Base-by-base conservation (phyloP, 2,113 vertebrate species). In the Rhinopomastus cyanomelas region DNA sequence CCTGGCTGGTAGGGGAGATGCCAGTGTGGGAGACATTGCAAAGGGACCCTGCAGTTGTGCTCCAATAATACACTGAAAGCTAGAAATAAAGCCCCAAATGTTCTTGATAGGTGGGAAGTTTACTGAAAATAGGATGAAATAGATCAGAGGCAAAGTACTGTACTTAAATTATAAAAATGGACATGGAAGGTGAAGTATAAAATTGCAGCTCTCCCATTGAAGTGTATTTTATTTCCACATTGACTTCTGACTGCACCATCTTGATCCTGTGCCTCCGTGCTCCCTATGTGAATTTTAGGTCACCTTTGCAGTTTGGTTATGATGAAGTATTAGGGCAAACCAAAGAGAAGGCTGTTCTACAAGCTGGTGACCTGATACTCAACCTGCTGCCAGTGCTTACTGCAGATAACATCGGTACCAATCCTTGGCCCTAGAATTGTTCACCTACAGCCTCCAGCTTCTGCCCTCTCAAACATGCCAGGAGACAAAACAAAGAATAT, bases 381-480 rank as follows among this genome's bases (percentile, higher is more conserved):
- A 85, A 34, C 23, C 56, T 37, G 23, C 55, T 87, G 64, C 29
- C 75, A 83, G 0, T 16, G 20, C 26, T 51, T 57, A 59, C 42
- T 49, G 39, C 34, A 92, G 49, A 14, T 46, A 91, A 60, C 15
- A 36, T 53, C 34, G 64, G 5, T 6, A 57, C 27, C 20, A 85
- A 51, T 39, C 42, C 30, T 60, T 66, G 17, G 51, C 30, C 56
- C 56, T 44, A 6, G 5, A 37, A 22, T 16, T n/a, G 48, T 72
- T 81, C 46, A 87, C 55, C 15, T 78, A 53, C 21, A 81, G 46
- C 51, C 32, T 81, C 27, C 62, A 75, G 44, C 71, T 94, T 90
- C 84, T 92, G 69, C 22, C 69, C 84, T 92, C 84, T 84, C 62
- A 86, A 87, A 88, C 25, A 57, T 61, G 37, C 57, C 36, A 75